Base-by-base conservation (phyloP, 1,140 invertebrate species). In the Plutomurus gul region DNA sequence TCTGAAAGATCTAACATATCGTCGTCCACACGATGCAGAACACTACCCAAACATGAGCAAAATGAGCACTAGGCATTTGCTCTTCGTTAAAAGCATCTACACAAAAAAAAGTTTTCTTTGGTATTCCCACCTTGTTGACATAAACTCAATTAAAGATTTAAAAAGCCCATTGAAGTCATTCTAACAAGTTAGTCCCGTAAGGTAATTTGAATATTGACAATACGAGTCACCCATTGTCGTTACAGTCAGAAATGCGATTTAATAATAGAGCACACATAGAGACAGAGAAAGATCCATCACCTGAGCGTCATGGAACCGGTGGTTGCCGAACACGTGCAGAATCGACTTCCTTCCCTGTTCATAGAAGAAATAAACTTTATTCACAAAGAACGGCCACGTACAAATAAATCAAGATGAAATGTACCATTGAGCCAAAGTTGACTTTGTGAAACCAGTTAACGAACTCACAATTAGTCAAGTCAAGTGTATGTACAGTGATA, bases 261-360 rank as follows among this genome's bases (percentile, higher is more conserved):
- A n/a, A n/a, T n/a, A n/a, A n/a, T n/a, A n/a, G n/a, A n/a, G n/a
- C n/a, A n/a, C n/a, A n/a, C n/a, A n/a, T n/a, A n/a, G n/a, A n/a
- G n/a, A n/a, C n/a, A n/a, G n/a, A n/a, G n/a, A n/a, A n/a, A 51
- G 4, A 51, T 65, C 16, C 22, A 22, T 72, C 18, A 72, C 70
- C 37, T 72, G 70, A 72, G 70, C 70, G 40, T 72, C 40, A 39
- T 37, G 70, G 70, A 72, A 72, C 36, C 70, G 70, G 70, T 72
- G 70, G 70, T 72, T 72, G 18, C 70, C 70, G 37, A 72, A 72
- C 70, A 72, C 70, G 70, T 72, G 56, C 27, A 65, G 56, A 65
- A 65, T 33, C 1, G 56, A 65, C 27, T 65, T 25, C 56, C 56
- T 33, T 25, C 56, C 56, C 56, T 65, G 30, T n/a, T 7, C 16